phyloP scores from a whole-genome alignment of 2,888 invertebrate genomes.

The Epirrita christyi region DNA sequence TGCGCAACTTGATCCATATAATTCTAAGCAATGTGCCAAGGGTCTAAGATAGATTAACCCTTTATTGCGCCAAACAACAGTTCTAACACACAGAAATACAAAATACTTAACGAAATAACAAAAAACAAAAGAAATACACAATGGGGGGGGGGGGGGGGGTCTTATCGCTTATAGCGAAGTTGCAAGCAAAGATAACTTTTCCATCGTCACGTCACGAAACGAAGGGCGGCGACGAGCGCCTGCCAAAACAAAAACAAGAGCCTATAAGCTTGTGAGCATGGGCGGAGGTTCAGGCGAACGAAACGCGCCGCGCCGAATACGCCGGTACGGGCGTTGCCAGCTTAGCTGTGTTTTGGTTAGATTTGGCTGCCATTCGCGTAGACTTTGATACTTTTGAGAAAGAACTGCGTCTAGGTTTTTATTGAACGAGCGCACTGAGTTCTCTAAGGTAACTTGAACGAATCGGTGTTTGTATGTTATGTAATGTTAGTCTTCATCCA shows the following conservation, averaged over 20 bases:
- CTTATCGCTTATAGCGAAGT: too few species aligned
- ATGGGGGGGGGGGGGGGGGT: too few species aligned
- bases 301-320: slow-evolving; percentile 27
- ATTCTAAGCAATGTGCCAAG: slow-evolving; percentile 4
- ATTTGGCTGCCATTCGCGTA: slow-evolving; percentile 1
- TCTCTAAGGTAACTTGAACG: too few species aligned
- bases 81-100: too few species aligned
- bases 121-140: too few species aligned
- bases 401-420: neutral
- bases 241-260: slow-evolving; percentile 39
- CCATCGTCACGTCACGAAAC: slow-evolving; percentile 16
- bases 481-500: too few species aligned
- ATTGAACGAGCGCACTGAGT: too few species aligned
- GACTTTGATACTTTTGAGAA: neutral
- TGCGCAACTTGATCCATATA: slow-evolving; percentile 2
- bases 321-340: slow-evolving; percentile 24
- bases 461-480: too few species aligned
- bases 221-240: slow-evolving; percentile 52
- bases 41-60: too few species aligned
- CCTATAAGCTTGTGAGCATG: slow-evolving; percentile 38
- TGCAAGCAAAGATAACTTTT: slow-evolving; percentile 44
- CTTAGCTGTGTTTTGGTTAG: slow-evolving; percentile 8
- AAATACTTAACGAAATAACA: too few species aligned
- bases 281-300: slow-evolving; percentile 55
- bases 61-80: too few species aligned